These are phyloP conservation scores for Salminus brasiliensis DNA, from an alignment of 2,113 vertebrate species.

Conservation along the genomic window DNA sequence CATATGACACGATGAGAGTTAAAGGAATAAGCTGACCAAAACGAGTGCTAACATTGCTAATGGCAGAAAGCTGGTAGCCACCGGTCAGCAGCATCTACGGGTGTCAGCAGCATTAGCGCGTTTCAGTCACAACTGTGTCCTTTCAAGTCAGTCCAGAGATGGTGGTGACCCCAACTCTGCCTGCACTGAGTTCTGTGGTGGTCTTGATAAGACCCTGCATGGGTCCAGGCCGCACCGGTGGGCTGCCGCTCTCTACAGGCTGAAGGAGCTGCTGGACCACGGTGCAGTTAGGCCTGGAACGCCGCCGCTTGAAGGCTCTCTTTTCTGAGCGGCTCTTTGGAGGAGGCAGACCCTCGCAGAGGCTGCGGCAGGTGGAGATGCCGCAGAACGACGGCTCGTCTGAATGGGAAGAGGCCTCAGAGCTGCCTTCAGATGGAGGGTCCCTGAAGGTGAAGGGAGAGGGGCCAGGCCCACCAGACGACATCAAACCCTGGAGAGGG, in stretches of 20 bases:
- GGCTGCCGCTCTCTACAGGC: constrained; percentile 66
- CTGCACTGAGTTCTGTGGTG: constrained; percentile 83
- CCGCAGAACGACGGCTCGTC: constrained; percentile 96
- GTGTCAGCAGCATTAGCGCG: not conserved
- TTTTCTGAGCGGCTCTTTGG: constrained; percentile 86
- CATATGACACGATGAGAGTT: not conserved
- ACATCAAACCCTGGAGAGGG: constrained; percentile 70
- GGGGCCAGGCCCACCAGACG: constrained; percentile 70
- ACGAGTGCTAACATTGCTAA: not conserved
- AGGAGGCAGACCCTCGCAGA: constrained; percentile 85
- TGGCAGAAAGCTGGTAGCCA: not conserved
- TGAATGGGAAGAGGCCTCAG: constrained; percentile 90
- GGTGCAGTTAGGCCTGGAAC: constrained; percentile 83
- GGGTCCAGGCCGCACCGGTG: constrained; percentile 74
- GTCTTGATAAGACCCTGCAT: constrained; percentile 87
- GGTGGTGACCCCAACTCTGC: constrained; percentile 80
- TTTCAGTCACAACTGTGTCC: constrained; percentile 20
- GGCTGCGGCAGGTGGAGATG: constrained; percentile 84
- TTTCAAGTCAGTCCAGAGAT: constrained; percentile 84
- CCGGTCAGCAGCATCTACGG: constrained; percentile 10
- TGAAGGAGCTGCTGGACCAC: constrained; percentile 84
- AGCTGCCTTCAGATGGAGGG: constrained; percentile 88
- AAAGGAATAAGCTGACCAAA: not conserved
- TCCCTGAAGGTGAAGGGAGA: constrained; percentile 81
- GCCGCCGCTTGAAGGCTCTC: constrained; percentile 83